These are phyloP conservation scores for Cataglyphis rosenhaueri DNA, from an alignment of 2,888 invertebrate genomes.

Conservation along the genomic window DNA sequence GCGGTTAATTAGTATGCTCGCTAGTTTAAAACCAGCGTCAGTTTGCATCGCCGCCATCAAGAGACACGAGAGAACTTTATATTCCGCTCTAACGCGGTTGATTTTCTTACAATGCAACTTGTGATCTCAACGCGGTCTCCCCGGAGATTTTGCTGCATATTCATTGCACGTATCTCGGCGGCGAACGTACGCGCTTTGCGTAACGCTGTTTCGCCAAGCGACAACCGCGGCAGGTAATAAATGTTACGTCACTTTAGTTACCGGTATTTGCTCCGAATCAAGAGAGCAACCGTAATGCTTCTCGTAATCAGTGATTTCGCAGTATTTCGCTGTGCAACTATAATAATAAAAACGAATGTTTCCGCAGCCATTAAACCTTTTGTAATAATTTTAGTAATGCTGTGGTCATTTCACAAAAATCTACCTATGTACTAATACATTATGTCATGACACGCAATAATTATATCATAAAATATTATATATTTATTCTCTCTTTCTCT, in stretches of 20 bases:
- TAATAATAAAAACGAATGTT: conserved; percentile 19
- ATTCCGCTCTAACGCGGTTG: conserved; percentile 46
- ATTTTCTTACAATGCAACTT: conserved; percentile 48
- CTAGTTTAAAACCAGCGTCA: conserved; percentile 47
- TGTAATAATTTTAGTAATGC: neutral
- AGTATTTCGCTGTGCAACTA: neutral
- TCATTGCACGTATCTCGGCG: conserved; percentile 48
- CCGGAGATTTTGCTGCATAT: conserved; percentile 48
- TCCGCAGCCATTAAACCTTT: neutral
- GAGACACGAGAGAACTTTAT: conserved; percentile 41
- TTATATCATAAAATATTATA: neutral
- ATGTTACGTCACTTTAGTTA: conserved; percentile 55
- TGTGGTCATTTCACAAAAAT: neutral
- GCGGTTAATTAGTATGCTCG: conserved; percentile 53
- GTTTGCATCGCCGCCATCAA: conserved; percentile 32
- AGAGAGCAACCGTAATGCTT: conserved; percentile 35
- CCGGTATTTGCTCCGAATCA: conserved; percentile 49
- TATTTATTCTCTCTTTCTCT: too few relatives aligned
- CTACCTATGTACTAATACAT: neutral
- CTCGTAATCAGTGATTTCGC: conserved; percentile 48
- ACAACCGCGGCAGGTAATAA: conserved; percentile 49
- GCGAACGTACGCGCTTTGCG: conserved; percentile 52
- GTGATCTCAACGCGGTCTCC: conserved; percentile 45
- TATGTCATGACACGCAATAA: neutral
- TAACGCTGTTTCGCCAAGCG: conserved; percentile 48